A percentile compares a stretch with the other conserved stretches of the same genome.
Conservation (phyloP, 2,888 invertebrate species). For the Lepidocyrtinus sp. region DNA sequence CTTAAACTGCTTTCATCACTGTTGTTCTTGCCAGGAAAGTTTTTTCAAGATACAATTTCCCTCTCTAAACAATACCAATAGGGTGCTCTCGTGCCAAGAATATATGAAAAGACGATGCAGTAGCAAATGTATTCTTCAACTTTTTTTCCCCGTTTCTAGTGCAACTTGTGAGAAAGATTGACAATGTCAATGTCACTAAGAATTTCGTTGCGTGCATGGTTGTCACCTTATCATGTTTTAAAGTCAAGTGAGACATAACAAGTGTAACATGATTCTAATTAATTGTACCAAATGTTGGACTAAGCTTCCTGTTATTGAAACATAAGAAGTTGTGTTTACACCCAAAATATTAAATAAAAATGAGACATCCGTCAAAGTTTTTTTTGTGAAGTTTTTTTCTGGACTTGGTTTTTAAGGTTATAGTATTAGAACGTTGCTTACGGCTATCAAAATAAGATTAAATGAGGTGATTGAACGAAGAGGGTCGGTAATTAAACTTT, state of each 20-base stretch:
- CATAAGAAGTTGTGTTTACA: too few relatives aligned
- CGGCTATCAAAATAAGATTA: too few relatives aligned
- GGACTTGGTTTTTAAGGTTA: too few relatives aligned
- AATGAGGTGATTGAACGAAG: constrained; percentile 27
- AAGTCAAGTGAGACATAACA: background rate
- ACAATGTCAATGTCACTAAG: constrained; percentile 31
- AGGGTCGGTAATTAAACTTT: constrained; percentile 30
- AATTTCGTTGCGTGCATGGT: background rate
- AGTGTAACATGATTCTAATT: background rate
- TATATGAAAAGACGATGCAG: constrained; percentile 25
- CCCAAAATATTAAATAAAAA: too few relatives aligned
- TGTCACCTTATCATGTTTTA: constrained; percentile 7
- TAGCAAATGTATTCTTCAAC: background rate
- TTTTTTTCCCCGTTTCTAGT: constrained; percentile 1
- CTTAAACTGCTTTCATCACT: constrained; percentile 3
- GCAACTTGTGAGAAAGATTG: constrained; percentile 20
- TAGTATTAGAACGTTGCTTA: too few relatives aligned
- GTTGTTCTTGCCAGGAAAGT: constrained; percentile 6
- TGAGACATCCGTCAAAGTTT: too few relatives aligned
- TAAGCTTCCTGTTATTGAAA: too few relatives aligned
- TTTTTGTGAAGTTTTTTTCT: too few relatives aligned
- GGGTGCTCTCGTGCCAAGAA: constrained; percentile 30
- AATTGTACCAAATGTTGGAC: background rate
- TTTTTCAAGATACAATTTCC: background rate
- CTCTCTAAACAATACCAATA: background rate